These are phyloP conservation scores for Aphodius sticticus DNA, from an alignment of 2,888 invertebrate genomes.

Conservation along the genomic window DNA sequence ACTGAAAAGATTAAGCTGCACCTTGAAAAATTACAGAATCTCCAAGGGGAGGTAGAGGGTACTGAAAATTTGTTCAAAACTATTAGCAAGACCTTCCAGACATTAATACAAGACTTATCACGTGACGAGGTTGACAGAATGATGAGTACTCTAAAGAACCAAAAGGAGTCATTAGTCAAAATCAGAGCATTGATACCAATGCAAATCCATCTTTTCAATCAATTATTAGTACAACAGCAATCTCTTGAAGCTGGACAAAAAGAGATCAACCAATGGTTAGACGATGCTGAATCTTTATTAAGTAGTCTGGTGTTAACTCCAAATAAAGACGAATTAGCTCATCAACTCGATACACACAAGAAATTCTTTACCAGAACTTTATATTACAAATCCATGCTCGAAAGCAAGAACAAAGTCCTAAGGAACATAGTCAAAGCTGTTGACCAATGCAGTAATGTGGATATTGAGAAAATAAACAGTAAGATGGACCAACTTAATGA, in stretches of 20 bases:
- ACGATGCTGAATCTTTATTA: conserved; percentile 81
- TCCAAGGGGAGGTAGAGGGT: conserved; percentile 83
- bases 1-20: conserved; percentile 83
- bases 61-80: conserved; percentile 90
- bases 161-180: conserved; percentile 87
- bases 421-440: conserved; percentile 84
- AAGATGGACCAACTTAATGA: conserved; percentile 84
- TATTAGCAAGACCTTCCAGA: conserved; percentile 91
- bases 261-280: conserved; percentile 88
- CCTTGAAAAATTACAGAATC: conserved; percentile 77
- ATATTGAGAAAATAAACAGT: conserved; percentile 73
- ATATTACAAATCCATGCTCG: conserved; percentile 93
- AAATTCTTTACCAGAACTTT: conserved; percentile 87
- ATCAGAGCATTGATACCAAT: conserved; percentile 84
- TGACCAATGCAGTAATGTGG: conserved; percentile 76
- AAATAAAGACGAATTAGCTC: conserved; percentile 76
- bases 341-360: conserved; percentile 82
- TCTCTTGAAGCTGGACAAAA: conserved; percentile 86
- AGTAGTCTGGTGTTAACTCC: conserved; percentile 66
- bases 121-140: conserved; percentile 91
- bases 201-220: conserved; percentile 83
- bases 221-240: conserved; percentile 87
- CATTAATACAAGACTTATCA: conserved; percentile 86
- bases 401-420: conserved; percentile 94
- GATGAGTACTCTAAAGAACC: conserved; percentile 86